Percentiles rank a stretch among this genome's conserved stretches.
Conservation (phyloP, 2,113 vertebrate species). For the Tichodroma muraria region DNA sequence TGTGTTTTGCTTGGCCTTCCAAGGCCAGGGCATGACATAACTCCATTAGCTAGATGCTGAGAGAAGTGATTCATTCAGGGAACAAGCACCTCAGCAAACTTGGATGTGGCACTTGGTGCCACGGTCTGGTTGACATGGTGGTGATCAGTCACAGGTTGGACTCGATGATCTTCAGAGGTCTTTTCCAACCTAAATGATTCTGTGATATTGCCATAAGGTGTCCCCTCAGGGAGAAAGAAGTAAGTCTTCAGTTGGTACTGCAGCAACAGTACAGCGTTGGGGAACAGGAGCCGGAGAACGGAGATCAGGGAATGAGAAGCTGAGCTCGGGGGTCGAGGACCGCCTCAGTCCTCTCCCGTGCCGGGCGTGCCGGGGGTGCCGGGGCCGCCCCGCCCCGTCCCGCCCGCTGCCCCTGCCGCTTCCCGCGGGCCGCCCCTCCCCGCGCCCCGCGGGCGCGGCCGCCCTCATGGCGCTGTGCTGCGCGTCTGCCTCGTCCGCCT, state of each 20-base stretch:
- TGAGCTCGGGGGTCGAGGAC: too few species aligned
- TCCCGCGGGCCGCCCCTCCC: background rate
- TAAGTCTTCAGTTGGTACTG: background rate
- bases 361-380: too few species aligned
- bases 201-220: background rate
- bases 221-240: background rate
- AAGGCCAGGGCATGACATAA: background rate
- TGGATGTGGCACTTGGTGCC: background rate
- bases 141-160: background rate
- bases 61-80: background rate
- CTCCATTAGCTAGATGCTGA: background rate
- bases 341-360: background rate
- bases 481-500: accelerated
- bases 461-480: background rate
- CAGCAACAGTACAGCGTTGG: background rate
- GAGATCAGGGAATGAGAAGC: accelerated
- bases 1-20: background rate
- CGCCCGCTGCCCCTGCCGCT: background rate
- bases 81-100: background rate
- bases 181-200: background rate
- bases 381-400: background rate
- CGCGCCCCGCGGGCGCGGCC: accelerated
- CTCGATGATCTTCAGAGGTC: background rate
- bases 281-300: background rate
- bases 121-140: background rate